Evolutionary conservation across 2,797 vertebrate genomes (phyloP).

Genomic region (Tympanoctomys barrerae): DNA sequence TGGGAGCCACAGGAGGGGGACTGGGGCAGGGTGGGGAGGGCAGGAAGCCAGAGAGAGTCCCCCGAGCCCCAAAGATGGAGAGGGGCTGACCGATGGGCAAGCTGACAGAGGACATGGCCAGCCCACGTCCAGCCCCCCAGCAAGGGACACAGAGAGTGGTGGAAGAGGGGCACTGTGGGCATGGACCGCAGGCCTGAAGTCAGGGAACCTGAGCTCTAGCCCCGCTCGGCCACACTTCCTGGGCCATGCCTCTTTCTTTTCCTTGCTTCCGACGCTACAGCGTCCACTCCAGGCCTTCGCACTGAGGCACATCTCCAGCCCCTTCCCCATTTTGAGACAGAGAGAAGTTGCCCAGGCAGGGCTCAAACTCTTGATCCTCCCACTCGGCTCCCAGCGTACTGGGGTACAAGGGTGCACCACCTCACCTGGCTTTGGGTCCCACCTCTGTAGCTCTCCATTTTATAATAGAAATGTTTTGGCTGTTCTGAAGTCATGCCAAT

Average conservation of each 20-base stretch:
- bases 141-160: background rate
- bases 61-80: conserved; percentile 21
- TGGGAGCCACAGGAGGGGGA: conserved; percentile 55
- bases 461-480: conserved; percentile 29
- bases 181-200: background rate
- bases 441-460: conserved; percentile 54
- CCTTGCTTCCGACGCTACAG: background rate
- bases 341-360: background rate
- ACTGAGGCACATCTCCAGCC: background rate
- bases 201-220: background rate
- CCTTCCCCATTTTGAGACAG: background rate
- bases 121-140: background rate
- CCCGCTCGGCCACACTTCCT: conserved; percentile 47
- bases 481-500: conserved; percentile 22
- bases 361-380: background rate
- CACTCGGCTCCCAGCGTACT: background rate
- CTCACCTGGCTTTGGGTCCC: background rate
- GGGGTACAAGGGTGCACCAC: background rate
- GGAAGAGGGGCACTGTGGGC: background rate
- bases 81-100: background rate
- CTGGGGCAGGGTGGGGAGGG: conserved; percentile 73
- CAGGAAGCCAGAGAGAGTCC: conserved; percentile 69
- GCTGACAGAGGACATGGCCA: background rate
- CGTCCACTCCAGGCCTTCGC: background rate
- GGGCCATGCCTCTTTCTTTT: background rate